phyloP scores from a whole-genome alignment of 2,888 invertebrate genomes.

The Matsumyia berberina region DNA sequence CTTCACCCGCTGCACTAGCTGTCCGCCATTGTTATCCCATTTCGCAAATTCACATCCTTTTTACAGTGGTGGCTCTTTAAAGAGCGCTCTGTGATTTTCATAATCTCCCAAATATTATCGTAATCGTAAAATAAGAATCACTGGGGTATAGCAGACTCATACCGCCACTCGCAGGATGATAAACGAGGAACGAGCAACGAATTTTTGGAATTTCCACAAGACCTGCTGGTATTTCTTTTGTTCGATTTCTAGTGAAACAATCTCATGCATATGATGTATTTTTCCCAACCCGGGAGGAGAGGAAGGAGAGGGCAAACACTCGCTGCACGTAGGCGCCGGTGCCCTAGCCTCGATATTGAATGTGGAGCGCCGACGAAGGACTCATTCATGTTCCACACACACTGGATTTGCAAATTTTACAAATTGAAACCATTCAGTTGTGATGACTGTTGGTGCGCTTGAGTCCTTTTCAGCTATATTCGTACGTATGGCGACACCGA shows the following conservation, averaged over 20 bases:
- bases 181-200: no score
- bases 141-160: background rate
- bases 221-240: slow-evolving; percentile 35
- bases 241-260: slow-evolving; percentile 42
- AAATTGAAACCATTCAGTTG: slow-evolving; percentile 66
- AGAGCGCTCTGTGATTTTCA: slow-evolving; percentile 51
- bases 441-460: slow-evolving; percentile 63
- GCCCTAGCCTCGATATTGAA: slow-evolving; percentile 29
- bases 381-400: slow-evolving; percentile 32
- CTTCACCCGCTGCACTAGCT: slow-evolving; percentile 1
- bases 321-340: slow-evolving; percentile 39
- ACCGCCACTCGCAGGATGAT: background rate
- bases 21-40: slow-evolving; percentile 7
- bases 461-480: slow-evolving; percentile 26
- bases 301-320: background rate
- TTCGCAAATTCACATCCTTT: slow-evolving; percentile 36
- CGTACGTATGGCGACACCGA: background rate
- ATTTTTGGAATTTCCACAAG: slow-evolving; percentile 26
- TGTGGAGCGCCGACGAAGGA: slow-evolving; percentile 47
- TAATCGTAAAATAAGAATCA: slow-evolving; percentile 70
- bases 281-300: background rate
- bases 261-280: slow-evolving; percentile 44
- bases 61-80: slow-evolving; percentile 21
- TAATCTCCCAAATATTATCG: slow-evolving; percentile 58
- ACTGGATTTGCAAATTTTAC: slow-evolving; percentile 53